A percentile compares a stretch with the other conserved stretches of the same genome.
Evolutionary conservation across 2,888 invertebrate genomes (phyloP).

Genomic region (Trichopoda pennipes): DNA sequence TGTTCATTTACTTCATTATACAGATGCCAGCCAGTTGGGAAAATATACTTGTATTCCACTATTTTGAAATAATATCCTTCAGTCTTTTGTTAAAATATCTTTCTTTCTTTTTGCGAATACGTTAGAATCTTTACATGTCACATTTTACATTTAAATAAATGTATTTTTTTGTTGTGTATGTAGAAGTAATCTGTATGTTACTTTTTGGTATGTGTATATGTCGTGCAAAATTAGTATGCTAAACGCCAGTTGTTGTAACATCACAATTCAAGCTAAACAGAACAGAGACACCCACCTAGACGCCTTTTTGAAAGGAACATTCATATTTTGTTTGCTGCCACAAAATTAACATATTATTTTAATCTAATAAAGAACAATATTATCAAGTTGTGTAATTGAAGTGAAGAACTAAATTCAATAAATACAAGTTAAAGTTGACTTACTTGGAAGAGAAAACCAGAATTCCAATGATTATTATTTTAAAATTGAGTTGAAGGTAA

Average conservation of each 20-base stretch:
- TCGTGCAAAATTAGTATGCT: conserved; percentile 62
- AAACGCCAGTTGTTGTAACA: conserved; percentile 65
- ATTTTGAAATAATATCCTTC: background rate
- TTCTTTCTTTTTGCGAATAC: background rate
- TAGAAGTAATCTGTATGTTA: background rate
- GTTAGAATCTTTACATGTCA: conserved; percentile 4
- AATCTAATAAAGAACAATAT: conserved; percentile 57
- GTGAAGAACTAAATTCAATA: too few species aligned
- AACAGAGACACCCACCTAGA: conserved; percentile 14
- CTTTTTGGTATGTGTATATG: conserved; percentile 33
- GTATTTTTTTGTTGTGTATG: conserved; percentile 4
- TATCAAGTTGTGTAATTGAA: conserved; percentile 63
- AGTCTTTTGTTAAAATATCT: background rate
- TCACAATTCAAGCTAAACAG: conserved; percentile 51
- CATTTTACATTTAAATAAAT: conserved; percentile 34
- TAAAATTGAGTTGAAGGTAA: too few species aligned
- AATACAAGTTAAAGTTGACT: too few species aligned
- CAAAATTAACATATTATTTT: conserved; percentile 67
- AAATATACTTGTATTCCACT: too few species aligned
- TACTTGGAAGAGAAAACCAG: too few species aligned
- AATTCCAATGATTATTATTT: too few species aligned
- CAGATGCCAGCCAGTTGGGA: too few species aligned
- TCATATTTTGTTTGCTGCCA: conserved; percentile 28
- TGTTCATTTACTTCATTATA: too few species aligned
- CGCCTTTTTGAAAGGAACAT: conserved; percentile 12